Percentiles rank a stretch among this genome's conserved stretches.
phyloP scores from a whole-genome alignment of 2,888 invertebrate genomes.

The Scrobipalpa atriplicella region DNA sequence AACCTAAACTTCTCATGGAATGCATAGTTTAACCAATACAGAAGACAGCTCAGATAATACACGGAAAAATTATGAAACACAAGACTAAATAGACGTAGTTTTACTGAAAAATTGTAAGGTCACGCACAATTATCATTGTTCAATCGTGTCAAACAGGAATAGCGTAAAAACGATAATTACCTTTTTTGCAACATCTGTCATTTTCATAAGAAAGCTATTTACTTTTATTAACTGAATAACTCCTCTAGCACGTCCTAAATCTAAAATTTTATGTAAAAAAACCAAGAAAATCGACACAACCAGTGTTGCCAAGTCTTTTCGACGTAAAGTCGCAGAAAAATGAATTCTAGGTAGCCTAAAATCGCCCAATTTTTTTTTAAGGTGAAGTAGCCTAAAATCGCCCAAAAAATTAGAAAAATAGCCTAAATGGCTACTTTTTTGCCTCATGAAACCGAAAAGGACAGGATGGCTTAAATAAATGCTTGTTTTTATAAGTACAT shows the following conservation, averaged over 20 bases:
- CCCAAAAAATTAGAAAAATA: no score
- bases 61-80: neutral
- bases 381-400: no score
- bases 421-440: no score
- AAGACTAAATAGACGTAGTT: slow-evolving; percentile 33
- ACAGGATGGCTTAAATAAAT: no score
- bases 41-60: neutral
- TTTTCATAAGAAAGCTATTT: slow-evolving; percentile 48
- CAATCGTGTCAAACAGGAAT: slow-evolving; percentile 60
- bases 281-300: slow-evolving; percentile 42
- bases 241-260: slow-evolving; percentile 38
- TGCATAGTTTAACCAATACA: neutral
- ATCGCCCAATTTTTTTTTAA: no score
- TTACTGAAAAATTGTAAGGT: slow-evolving; percentile 48
- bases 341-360: no score
- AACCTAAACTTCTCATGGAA: neutral
- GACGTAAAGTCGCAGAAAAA: no score
- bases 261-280: slow-evolving; percentile 39
- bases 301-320: no score
- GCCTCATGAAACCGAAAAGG: no score
- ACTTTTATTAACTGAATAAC: slow-evolving; percentile 40
- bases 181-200: slow-evolving; percentile 78
- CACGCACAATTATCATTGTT: slow-evolving; percentile 62
- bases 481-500: no score
- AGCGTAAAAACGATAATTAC: slow-evolving; percentile 51